Evolutionary conservation across 1,140 invertebrate genomes (phyloP).

Genomic region (Dolichoris vasculosae): DNA sequence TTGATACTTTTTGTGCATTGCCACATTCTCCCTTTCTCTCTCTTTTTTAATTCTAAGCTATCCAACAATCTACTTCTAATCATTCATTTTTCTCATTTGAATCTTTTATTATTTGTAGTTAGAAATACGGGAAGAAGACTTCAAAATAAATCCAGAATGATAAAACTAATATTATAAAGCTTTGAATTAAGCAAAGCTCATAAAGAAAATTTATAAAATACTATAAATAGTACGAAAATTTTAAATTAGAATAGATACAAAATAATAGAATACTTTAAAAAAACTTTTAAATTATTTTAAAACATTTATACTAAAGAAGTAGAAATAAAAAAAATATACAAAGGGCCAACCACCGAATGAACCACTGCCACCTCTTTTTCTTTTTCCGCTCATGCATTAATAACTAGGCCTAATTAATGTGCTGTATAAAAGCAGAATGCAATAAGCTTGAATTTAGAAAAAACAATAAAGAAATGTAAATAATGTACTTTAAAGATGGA

Average conservation of each 20-base stretch:
- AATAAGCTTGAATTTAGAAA: background rate
- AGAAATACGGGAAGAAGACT: no score
- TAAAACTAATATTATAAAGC: no score
- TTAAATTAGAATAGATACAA: background rate
- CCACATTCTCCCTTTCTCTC: no score
- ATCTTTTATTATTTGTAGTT: no score
- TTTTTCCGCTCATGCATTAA: slow-evolving; percentile 70
- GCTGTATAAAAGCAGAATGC: background rate
- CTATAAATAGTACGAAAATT: background rate
- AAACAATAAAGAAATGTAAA: background rate
- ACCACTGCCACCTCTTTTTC: slow-evolving; percentile 65
- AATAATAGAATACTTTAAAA: background rate
- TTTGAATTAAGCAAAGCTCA: background rate
- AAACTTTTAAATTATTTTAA: background rate
- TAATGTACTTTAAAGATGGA: background rate
- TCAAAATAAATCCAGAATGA: no score
- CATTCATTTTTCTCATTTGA: no score
- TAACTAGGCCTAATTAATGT: slow-evolving; percentile 52
- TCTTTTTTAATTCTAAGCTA: no score
- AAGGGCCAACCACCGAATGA: slow-evolving; percentile 67
- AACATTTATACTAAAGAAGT: slow-evolving; percentile 4
- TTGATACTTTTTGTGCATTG: no score
- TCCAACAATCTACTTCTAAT: no score
- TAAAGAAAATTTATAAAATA: background rate
- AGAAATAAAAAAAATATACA: slow-evolving; percentile 50